phyloP scores from a whole-genome alignment of 2,888 invertebrate genomes.

The Pandemis cinnamomeana region DNA sequence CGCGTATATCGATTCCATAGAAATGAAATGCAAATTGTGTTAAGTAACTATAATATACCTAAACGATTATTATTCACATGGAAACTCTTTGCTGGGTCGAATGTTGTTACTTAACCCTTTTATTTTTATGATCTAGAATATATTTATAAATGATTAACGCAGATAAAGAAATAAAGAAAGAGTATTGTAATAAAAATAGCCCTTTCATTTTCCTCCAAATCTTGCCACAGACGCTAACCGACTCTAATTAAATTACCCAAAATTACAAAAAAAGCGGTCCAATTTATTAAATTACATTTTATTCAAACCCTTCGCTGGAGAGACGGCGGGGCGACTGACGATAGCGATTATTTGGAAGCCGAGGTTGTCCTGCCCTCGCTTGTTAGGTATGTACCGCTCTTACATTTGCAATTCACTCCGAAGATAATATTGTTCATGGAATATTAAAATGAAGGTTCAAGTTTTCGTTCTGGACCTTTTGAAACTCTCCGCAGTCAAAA shows the following conservation, averaged over 20 bases:
- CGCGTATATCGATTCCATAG: no score
- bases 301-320: constrained; percentile 29
- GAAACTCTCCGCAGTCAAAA: neutral
- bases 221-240: neutral
- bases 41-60: no score
- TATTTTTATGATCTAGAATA: no score
- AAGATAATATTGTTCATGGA: constrained; percentile 23
- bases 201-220: constrained; percentile 4
- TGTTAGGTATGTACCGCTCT: constrained; percentile 16
- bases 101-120: no score
- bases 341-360: constrained; percentile 22
- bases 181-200: neutral
- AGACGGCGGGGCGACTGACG: constrained; percentile 18
- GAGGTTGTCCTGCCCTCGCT: neutral
- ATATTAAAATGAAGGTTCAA: constrained; percentile 4
- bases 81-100: no score
- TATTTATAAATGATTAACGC: no score
- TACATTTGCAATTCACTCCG: constrained; percentile 25
- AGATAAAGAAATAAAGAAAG: neutral
- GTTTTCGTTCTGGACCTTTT: neutral
- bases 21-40: no score
- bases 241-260: constrained; percentile 23
- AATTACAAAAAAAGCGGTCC: constrained; percentile 26
- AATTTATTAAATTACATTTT: constrained; percentile 34
- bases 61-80: no score